These are phyloP conservation scores for Tricholauxania praeusta DNA, from an alignment of 2,888 invertebrate species.

Conservation along the genomic window DNA sequence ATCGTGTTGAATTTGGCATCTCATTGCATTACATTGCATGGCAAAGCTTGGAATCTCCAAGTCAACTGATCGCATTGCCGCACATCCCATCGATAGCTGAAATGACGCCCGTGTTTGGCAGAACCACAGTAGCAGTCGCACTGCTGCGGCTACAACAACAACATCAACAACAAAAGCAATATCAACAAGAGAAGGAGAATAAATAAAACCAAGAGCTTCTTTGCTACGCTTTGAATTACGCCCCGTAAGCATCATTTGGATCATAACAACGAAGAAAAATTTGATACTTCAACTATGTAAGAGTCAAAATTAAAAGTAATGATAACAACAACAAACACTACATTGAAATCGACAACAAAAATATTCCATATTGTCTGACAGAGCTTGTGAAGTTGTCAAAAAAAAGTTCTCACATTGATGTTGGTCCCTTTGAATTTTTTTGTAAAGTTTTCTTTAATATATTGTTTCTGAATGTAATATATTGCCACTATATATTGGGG, in stretches of 20 bases:
- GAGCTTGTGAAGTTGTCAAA: slow-evolving; percentile 18
- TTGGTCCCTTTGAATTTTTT: not conserved
- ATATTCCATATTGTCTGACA: slow-evolving; percentile 7
- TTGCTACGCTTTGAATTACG: slow-evolving; percentile 32
- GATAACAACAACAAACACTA: slow-evolving; percentile 20
- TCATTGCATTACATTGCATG: slow-evolving; percentile 21
- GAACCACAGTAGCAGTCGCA: not conserved
- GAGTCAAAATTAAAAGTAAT: not conserved
- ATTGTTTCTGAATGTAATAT: not conserved
- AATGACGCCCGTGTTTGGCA: slow-evolving; percentile 5
- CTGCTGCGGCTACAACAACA: slow-evolving; percentile 1
- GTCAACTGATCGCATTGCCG: slow-evolving; percentile 4
- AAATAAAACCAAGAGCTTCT: not conserved
- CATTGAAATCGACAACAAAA: slow-evolving; percentile 14
- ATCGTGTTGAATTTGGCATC: slow-evolving; percentile 49
- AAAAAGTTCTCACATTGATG: not conserved
- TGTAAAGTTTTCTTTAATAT: not conserved
- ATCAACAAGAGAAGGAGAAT: slow-evolving; percentile 13
- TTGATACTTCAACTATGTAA: not conserved
- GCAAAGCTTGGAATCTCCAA: not conserved
- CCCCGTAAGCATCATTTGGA: slow-evolving; percentile 38
- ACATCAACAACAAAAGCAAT: slow-evolving; percentile 19
- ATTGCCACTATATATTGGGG: not conserved
- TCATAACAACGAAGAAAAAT: too few species aligned
- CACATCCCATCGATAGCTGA: slow-evolving; percentile 19